Evolutionary conservation across 2,888 invertebrate genomes (phyloP).

Genomic region (Bugulina stolonifera): DNA sequence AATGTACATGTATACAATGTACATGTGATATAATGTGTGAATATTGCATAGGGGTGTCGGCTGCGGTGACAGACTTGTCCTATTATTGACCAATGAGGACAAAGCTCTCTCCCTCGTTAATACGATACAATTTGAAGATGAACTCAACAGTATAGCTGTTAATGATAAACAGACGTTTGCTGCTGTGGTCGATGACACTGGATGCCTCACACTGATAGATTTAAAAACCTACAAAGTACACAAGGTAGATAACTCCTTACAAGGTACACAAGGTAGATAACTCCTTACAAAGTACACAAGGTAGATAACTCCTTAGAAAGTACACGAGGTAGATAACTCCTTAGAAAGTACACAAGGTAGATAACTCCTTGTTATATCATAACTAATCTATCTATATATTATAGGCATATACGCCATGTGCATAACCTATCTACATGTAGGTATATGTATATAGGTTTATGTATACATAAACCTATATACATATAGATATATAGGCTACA

Average conservation of each 20-base stretch:
- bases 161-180: constrained; percentile 9
- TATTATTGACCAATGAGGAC: not conserved
- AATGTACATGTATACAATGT: too few relatives aligned
- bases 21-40: too few relatives aligned
- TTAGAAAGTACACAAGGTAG: not conserved
- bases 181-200: constrained; percentile 12
- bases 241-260: not conserved
- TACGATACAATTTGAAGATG: not conserved
- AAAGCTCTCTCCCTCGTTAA: not conserved
- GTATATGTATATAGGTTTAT: too few relatives aligned
- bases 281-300: not conserved
- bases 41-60: not conserved
- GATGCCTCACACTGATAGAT: not conserved
- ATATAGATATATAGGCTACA: not conserved
- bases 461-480: not conserved
- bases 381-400: not conserved
- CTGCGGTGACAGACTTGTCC: not conserved
- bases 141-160: constrained; percentile 5
- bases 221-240: not conserved
- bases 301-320: not conserved
- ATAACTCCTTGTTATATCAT: not conserved
- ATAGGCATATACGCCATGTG: not conserved
- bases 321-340: too few relatives aligned
- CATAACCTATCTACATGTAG: not conserved
- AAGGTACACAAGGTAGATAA: too few relatives aligned